These are phyloP conservation scores for Sebastiscus albofasciatus DNA, from an alignment of 2,797 vertebrate species.

Conservation along the genomic window DNA sequence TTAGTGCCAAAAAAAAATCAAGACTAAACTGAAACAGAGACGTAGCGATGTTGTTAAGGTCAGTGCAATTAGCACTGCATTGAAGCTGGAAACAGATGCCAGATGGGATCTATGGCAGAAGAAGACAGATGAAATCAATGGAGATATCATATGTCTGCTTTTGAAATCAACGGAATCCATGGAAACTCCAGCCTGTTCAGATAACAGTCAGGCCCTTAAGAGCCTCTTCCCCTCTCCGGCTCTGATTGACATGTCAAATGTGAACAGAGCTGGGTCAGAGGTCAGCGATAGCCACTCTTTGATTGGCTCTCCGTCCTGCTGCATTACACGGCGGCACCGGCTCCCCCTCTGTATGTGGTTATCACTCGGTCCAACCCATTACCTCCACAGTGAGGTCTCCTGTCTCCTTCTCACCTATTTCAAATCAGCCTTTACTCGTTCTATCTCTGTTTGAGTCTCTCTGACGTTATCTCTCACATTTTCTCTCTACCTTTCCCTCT, in stretches of 20 bases:
- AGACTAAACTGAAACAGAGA: slow-evolving; percentile 8
- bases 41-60: slow-evolving; percentile 30
- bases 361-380: slow-evolving; percentile 53
- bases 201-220: slow-evolving; percentile 10
- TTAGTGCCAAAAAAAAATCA: slow-evolving; percentile 8
- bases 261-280: slow-evolving; percentile 44
- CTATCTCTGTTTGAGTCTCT: slow-evolving; percentile 34
- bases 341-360: slow-evolving; percentile 48
- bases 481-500: not conserved
- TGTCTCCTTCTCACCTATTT: slow-evolving; percentile 38
- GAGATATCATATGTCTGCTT: slow-evolving; percentile 40
- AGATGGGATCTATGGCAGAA: slow-evolving; percentile 44
- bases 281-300: slow-evolving; percentile 30
- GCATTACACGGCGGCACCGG: slow-evolving; percentile 22
- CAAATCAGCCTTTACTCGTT: slow-evolving; percentile 14
- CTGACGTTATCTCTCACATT: slow-evolving; percentile 26
- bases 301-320: slow-evolving; percentile 40
- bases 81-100: slow-evolving; percentile 23
- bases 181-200: slow-evolving; percentile 17
- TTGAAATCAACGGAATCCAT: slow-evolving; percentile 57
- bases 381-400: slow-evolving; percentile 27
- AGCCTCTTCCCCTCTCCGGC: slow-evolving; percentile 1
- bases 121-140: slow-evolving; percentile 51
- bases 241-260: slow-evolving; percentile 51
- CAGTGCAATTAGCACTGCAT: slow-evolving; percentile 49